A percentile compares a stretch with the other conserved stretches of the same genome.
Evolutionary conservation across 2,797 vertebrate genomes (phyloP).

Genomic region (Percopsis omiscomaycus): DNA sequence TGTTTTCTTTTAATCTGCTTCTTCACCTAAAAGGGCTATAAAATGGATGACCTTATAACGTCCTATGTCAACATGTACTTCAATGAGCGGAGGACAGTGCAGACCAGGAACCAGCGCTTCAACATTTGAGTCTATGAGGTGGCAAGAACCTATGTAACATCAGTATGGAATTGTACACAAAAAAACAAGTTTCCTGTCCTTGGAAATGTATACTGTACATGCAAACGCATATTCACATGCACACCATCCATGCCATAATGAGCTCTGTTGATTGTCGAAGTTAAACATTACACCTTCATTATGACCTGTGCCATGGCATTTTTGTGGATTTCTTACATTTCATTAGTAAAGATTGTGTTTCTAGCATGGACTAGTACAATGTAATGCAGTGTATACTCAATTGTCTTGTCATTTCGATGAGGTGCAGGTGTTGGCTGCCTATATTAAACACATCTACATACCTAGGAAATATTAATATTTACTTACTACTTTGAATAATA

Average conservation of each 20-base stretch:
- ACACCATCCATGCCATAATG: neutral
- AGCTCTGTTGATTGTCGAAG: too few species aligned
- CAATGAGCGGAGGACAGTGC: constrained; percentile 65
- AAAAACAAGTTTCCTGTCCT: neutral
- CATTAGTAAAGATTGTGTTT: constrained; percentile 20
- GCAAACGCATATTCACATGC: neutral
- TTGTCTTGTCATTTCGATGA: neutral
- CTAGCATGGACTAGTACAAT: constrained; percentile 6
- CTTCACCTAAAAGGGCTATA: constrained; percentile 85
- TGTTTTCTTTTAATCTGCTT: constrained; percentile 25
- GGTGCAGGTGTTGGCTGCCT: neutral
- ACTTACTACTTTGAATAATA: too few species aligned
- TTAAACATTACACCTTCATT: neutral
- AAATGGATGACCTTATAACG: constrained; percentile 96
- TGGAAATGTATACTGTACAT: neutral
- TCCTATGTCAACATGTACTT: constrained; percentile 88
- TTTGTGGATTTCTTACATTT: constrained; percentile 26
- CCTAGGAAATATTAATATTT: neutral
- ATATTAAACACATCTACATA: neutral
- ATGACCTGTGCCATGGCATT: neutral
- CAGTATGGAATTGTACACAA: constrained; percentile 2
- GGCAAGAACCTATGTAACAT: neutral
- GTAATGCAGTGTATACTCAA: neutral
- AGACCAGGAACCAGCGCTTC: constrained; percentile 66
- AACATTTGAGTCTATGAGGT: constrained; percentile 44